Evolutionary conservation across 2,888 invertebrate species (phyloP).

Genomic region (Anarsia innoxiella): DNA sequence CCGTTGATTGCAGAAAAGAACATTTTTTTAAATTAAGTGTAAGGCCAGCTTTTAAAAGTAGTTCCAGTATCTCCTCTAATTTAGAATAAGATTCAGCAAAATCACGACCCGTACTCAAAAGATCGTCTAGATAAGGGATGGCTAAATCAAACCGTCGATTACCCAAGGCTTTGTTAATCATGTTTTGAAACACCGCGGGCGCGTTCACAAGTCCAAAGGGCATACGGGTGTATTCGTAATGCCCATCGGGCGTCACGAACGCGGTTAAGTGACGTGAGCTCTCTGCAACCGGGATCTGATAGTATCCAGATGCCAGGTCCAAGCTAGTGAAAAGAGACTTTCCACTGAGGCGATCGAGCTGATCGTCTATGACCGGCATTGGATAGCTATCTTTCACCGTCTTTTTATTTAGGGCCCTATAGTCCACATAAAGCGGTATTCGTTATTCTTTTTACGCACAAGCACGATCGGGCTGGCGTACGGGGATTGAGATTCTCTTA

Average conservation of each 20-base stretch:
- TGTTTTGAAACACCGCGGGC: conserved; percentile 26
- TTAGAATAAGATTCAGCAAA: background rate
- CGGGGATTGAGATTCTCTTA: conserved; percentile 13
- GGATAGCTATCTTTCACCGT: conserved; percentile 12
- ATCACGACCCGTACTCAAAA: background rate
- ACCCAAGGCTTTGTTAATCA: conserved; percentile 18
- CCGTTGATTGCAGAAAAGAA: background rate
- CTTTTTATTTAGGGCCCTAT: conserved; percentile 14
- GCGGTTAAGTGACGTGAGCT: conserved; percentile 14
- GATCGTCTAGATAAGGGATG: conserved; percentile 9
- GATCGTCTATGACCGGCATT: conserved; percentile 22
- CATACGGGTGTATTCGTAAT: conserved; percentile 12
- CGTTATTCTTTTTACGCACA: conserved; percentile 15
- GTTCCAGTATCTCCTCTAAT: background rate
- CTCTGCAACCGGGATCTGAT: conserved; percentile 21
- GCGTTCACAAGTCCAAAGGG: conserved; percentile 24
- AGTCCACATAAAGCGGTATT: conserved; percentile 20
- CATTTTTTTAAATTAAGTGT: conserved; percentile 9
- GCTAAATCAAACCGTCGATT: no score
- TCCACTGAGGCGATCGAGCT: conserved; percentile 12
- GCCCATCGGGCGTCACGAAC: conserved; percentile 14
- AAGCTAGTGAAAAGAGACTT: conserved; percentile 9
- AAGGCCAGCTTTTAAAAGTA: background rate
- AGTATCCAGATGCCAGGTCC: conserved; percentile 9
- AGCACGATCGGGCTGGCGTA: conserved; percentile 17